Base-by-base conservation (phyloP, 2,797 vertebrate species). In the Echiichthys vipera region DNA sequence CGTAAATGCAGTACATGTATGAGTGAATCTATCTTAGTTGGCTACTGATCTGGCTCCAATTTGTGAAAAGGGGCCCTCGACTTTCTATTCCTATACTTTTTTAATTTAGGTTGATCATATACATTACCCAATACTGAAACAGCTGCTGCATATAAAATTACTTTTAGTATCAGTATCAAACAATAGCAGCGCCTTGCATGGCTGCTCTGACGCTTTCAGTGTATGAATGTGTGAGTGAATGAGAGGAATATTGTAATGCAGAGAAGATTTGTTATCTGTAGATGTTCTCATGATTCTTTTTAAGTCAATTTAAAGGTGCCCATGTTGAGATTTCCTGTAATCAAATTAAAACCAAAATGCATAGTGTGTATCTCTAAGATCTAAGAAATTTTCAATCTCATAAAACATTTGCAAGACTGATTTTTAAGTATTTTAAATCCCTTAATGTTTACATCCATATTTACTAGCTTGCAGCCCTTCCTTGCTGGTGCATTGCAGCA, bases 51-150 rank as follows among this genome's bases (percentile, higher is more conserved):
- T 56, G 20, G 51, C 34, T 70, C 14, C 24, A 54, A 17, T 83
- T 75, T 58, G 30, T 57, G 29, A 63, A 80, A 81, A 59, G 47
- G 42, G 53, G 39, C 15, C 43, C 47, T 53, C 1, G 7, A 62
- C 53, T 71, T 74, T 65, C 32, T 53, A 34, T 72, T 78, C 61
- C 46, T 47, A 51, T 46, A 20, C 32, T 59, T 73, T 74, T 72
- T 56, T 53, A 45, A 77, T 77, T 74, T 50, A 68, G 56, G 49
- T 45, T 65, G 36, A 72, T 11, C 20, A 76, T 64, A 55, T 79
- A 71, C 46, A 36, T 65, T 46, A 36, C 24, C 55, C 51, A 65
- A 24, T 24, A 53, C 8, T 40, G 34, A 74, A 25, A 51, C 37
- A 71, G 43, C 40, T 75, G 25, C 47, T 17, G 25, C n/a, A 32